Evolutionary conservation across 2,888 invertebrate species (phyloP), one percentile per base, ranked within the genome.

Genomic region (Emmelina monodactyla): DNA sequence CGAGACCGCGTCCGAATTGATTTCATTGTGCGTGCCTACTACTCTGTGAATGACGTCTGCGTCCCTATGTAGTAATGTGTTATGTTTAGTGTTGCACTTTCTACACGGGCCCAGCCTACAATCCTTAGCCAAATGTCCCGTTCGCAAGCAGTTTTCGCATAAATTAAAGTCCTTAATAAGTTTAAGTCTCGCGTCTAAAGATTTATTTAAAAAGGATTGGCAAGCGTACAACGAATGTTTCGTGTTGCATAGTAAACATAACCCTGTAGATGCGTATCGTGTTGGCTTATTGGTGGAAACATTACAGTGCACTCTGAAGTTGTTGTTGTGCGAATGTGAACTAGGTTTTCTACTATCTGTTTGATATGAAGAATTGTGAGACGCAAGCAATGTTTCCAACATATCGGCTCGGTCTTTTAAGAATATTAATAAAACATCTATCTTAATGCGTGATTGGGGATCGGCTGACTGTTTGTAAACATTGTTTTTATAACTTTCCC

Each of bases 1-100:
- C 28, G 42, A 45, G 51, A 53, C 49, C n/a, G n/a, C n/a, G n/a
- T 19, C 19, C 5, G 19, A 6, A 19, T 5, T 19, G 9, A 19
- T 19, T 6, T 9, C 9, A 6, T 5, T 19, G 19, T 5, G 9
- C 9, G 5, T 5, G 9, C 5, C 5, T 6, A 9, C 9, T 19
- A 19, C 19, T 19, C 5, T 9, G 9, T 19, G 5, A 19, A 5
- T 19, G 9, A 19, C 19, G 5, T 19, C 19, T 6, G 19, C 9
- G 9, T 19, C 19, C 5, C 9, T 19, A 9, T 19, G 19, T 6
- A 19, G 5, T 9, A 19, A 19, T 19, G 19, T 6, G 9, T 19
- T 19, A 9, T 19, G 19, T 9, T 19, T 19, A 9, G 5, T 5
- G 9, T 9, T 19, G 19, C 19, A 19, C 19, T 19, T 19, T 9